Evolutionary conservation across 1,140 invertebrate genomes (phyloP).

Genomic region (Dreissena rostriformis): DNA sequence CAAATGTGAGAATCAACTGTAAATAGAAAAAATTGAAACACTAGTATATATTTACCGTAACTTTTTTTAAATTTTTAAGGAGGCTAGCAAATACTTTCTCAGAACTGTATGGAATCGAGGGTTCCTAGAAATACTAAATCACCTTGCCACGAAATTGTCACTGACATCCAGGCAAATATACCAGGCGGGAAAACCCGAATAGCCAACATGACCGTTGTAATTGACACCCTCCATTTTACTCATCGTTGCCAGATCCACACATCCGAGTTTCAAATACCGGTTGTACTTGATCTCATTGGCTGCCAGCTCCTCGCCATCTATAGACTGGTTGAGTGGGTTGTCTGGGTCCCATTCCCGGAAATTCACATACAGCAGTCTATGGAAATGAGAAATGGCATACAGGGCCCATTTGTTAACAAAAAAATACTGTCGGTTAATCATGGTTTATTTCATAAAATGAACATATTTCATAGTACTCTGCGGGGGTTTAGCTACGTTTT

Average conservation of each 20-base stretch:
- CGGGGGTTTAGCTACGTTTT: no score
- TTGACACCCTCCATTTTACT: not conserved
- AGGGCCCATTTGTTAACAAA: not conserved
- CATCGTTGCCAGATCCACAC: conserved; percentile 30
- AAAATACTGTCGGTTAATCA: not conserved
- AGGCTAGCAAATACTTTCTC: no score
- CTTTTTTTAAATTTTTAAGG: no score
- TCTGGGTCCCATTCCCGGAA: conserved; percentile 20
- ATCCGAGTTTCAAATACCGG: conserved; percentile 13
- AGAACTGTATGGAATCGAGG: no score
- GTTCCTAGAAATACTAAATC: not conserved
- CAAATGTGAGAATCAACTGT: no score
- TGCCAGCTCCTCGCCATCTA: not conserved
- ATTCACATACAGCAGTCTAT: conserved; percentile 12
- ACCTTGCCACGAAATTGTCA: conserved; percentile 29
- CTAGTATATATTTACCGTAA: no score
- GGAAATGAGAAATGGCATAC: not conserved
- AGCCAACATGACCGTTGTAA: conserved; percentile 27
- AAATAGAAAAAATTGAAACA: no score
- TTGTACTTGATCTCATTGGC: no score
- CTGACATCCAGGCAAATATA: conserved; percentile 43
- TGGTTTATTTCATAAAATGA: no score
- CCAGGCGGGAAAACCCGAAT: conserved; percentile 32
- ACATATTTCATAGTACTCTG: not conserved
- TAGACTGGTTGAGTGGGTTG: conserved; percentile 9